A percentile compares a stretch with the other conserved stretches of the same genome.
Conservation (phyloP, 2,888 invertebrate species). For the Orthosia cruda region DNA sequence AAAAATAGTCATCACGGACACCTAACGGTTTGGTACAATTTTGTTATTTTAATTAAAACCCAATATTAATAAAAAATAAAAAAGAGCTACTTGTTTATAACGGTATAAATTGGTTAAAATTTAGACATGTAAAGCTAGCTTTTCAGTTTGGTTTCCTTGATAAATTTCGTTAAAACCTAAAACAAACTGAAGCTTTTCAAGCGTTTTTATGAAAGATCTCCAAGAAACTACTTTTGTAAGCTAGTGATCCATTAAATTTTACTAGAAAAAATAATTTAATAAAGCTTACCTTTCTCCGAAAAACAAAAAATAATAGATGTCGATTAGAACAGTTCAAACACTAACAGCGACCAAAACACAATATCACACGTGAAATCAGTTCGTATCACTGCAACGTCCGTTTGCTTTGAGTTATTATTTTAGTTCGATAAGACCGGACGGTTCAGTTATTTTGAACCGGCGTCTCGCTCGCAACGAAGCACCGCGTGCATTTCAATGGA, state of each 20-base stretch:
- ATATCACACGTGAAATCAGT: constrained; percentile 77
- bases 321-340: constrained; percentile 59
- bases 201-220: background rate
- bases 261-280: constrained; percentile 37
- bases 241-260: constrained; percentile 30
- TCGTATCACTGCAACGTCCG: constrained; percentile 77
- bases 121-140: background rate
- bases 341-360: constrained; percentile 68
- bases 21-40: constrained; percentile 63
- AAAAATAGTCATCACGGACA: constrained; percentile 43
- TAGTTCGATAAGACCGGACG: constrained; percentile 82
- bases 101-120: background rate
- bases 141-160: background rate
- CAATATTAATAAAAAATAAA: constrained; percentile 5
- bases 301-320: constrained; percentile 37
- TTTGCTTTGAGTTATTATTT: constrained; percentile 81
- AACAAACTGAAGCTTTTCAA: background rate
- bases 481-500: constrained; percentile 91
- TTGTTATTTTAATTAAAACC: constrained; percentile 12
- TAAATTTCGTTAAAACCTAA: background rate
- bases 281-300: constrained; percentile 65
- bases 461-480: constrained; percentile 86
- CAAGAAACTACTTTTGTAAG: background rate
- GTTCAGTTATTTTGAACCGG: constrained; percentile 86
- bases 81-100: background rate